Evolutionary conservation across 2,113 vertebrate species (phyloP), one percentile per base, ranked within the genome.

Genomic region (Ochotona curzoniae): DNA sequence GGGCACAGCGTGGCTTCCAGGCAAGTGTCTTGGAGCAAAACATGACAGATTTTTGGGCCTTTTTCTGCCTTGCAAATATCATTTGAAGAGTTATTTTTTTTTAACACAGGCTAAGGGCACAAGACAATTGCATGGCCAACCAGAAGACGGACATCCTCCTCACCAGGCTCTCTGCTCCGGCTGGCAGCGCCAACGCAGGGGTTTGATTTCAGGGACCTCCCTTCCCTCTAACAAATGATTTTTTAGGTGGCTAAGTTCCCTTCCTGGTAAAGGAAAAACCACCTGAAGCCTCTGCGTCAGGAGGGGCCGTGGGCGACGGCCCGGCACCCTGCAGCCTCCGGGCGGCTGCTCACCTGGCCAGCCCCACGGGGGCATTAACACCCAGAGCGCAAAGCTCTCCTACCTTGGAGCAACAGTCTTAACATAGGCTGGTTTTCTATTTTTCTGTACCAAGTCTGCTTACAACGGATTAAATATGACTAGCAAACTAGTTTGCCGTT

Each of bases 381-480:
- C 38, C 38, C 38, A 44, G 6, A 44, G 38, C 3, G 6, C 38
- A 44, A 44, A 17, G 54, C 12, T 57, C 15, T 57, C 18, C 54
- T 13, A 57, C 54, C 54, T 18, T 57, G 54, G 12, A 2, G 20
- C 7, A 11, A 23, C 14, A 14, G n/a, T n/a, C 25, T 25, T 49
- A 66, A 32, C 23, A 92, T 81, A 69, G 44, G 26, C 66, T 89
- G 85, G 32, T 69, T 64, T 32, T 54, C 15, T 44, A 13, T 49
- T 71, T 57, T 54, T 92, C 87, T 93, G 32, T 83, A 90, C 60
- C 49, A 49, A 57, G 70, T 75, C 25, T 78, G 64, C 15, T 88
- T 80, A 76, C 18, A 79, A 25, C 35, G 54, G 76, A 82, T 87
- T 94, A 91, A 86, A 91, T 51, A 87, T 25, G n/a, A 80, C 35